phyloP scores from a whole-genome alignment of 92 coral and sea anemone genomes.

The Zoanthus gigantus region DNA sequence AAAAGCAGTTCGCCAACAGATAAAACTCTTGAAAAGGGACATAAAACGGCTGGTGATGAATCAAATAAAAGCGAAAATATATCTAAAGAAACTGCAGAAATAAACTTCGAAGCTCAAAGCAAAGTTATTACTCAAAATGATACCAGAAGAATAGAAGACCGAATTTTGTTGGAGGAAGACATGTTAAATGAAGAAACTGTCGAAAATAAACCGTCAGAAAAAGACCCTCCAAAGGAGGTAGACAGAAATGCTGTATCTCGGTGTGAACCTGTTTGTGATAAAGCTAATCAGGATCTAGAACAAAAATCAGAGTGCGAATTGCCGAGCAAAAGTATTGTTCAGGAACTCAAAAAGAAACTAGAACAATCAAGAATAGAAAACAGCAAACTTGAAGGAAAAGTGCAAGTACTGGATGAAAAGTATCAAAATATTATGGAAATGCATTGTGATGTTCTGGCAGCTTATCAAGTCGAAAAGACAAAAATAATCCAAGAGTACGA shows the following conservation, averaged over 20 bases:
- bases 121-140: too few species aligned
- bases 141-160: too few species aligned
- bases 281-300: neutral
- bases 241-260: too few species aligned
- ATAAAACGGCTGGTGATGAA: too few species aligned
- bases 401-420: slow-evolving; percentile 48
- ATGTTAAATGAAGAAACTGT: neutral
- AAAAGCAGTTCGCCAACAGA: too few species aligned
- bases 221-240: too few species aligned
- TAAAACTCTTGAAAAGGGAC: too few species aligned
- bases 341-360: slow-evolving; percentile 68
- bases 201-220: neutral
- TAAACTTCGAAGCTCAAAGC: too few species aligned
- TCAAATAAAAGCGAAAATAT: too few species aligned
- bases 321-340: slow-evolving; percentile 60
- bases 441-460: slow-evolving; percentile 64
- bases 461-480: slow-evolving; percentile 67
- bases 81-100: too few species aligned
- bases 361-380: slow-evolving; percentile 50
- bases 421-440: slow-evolving; percentile 64
- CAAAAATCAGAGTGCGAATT: slow-evolving; percentile 69
- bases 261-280: too few species aligned
- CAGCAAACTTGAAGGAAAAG: slow-evolving; percentile 52
- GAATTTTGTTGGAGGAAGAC: too few species aligned
- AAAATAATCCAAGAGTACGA: slow-evolving; percentile 72